Evolutionary conservation across 2,113 vertebrate species (phyloP), one percentile per base, ranked within the genome.

Genomic region (human (Homo sapiens)): DNA sequence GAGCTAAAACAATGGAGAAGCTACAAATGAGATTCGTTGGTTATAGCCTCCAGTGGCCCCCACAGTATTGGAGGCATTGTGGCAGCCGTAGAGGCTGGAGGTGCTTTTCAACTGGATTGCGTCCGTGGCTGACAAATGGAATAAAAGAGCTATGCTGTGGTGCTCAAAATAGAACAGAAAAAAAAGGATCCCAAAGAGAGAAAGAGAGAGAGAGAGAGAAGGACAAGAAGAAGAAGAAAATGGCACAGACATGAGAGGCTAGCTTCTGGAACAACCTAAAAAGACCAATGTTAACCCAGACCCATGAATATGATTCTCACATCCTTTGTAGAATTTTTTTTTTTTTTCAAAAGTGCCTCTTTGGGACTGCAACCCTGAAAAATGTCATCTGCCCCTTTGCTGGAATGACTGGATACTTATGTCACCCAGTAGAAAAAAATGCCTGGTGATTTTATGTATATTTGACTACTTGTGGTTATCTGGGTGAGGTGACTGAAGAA

Each of bases 81-180:
- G 96, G 93, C 20, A 0, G 94, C 35, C 0, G 79, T 32, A 76
- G 86, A 96, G 40, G 81, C 73, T 25, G 45, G 81, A 93, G 52
- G 48, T 82, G 93, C 95, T 93, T 97, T 98, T 97, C 95, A 96
- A 87, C 75, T 68, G 94, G 96, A 89, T 92, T 95, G 89, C 16
- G 38, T 93, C 91, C 97, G 89, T 0, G 38, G 92, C 96, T 90
- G 90, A 97, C 97, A 97, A 89, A 96, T 82, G 97, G 87, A 96
- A 98, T 97, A 92, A 98, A 98, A 97, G 98, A 94, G 64, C 93
- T 96, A 25, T 78, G 93, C 95, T 89, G 75, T 90, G 82, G 80
- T 45, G 96, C 97, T 95, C 92, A 93, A 97, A 97, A 97, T 92
- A 98, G 97, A 97, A 98, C 95, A 94, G 93, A 92, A 97, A 95